phyloP scores from a whole-genome alignment of 2,113 vertebrate species.

The Apaloderma vittatum region DNA sequence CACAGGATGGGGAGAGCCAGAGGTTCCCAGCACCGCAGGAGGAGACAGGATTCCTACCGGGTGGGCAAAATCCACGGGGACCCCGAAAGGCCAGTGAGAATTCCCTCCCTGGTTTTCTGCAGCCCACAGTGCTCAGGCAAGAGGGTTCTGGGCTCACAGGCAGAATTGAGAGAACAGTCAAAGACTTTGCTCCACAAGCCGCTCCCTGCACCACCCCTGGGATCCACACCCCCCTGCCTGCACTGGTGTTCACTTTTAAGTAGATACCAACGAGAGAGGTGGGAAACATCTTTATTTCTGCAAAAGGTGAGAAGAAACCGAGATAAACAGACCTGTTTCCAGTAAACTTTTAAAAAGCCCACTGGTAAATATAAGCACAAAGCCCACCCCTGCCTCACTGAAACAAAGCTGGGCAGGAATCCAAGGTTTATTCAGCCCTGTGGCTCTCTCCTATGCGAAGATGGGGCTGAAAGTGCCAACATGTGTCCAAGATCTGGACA shows the following conservation, averaged over 20 bases:
- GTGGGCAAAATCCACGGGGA: not conserved
- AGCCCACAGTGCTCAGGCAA: fast-evolving
- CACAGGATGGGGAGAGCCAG: not conserved
- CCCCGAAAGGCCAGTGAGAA: not conserved
- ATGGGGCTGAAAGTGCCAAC: not conserved
- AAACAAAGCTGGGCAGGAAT: not conserved
- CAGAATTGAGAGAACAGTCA: not conserved
- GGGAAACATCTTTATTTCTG: not conserved
- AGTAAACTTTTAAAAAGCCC: not conserved
- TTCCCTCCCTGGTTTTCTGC: fast-evolving
- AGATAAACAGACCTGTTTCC: not conserved
- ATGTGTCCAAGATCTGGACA: fast-evolving
- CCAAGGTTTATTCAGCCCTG: not conserved
- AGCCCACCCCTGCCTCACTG: not conserved
- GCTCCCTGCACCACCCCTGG: fast-evolving
- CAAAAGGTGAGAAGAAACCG: fast-evolving
- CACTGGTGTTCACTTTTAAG: not conserved
- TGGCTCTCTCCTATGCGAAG: not conserved
- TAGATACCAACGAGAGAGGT: not conserved
- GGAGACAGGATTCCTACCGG: fast-evolving
- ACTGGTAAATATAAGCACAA: not conserved
- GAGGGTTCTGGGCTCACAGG: not conserved
- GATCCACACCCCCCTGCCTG: fast-evolving
- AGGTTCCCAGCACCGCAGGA: not conserved
- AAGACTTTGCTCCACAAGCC: not conserved